A percentile compares a stretch with the other conserved stretches of the same genome.
These are phyloP conservation scores for Eupithecia pulchellata DNA, from an alignment of 2,888 invertebrate genomes.

Conservation along the genomic window DNA sequence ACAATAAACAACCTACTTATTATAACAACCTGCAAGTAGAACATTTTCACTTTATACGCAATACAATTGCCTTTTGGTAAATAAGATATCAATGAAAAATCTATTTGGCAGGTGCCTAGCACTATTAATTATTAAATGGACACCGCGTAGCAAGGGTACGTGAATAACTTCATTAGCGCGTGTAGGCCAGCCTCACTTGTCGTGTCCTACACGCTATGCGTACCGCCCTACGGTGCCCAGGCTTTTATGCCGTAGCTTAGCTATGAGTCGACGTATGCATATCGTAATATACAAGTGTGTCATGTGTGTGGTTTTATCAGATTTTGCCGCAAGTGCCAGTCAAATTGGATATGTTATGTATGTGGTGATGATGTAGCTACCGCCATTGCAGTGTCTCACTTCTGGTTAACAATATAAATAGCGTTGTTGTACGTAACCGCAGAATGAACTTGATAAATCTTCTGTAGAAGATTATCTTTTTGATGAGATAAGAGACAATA, in stretches of 20 bases:
- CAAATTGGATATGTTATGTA: not conserved
- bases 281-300: not conserved
- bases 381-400: not conserved
- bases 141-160: conserved; percentile 27
- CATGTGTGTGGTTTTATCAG: not conserved
- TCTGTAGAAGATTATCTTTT: not conserved
- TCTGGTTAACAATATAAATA: not conserved
- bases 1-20: not conserved
- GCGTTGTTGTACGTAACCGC: not conserved
- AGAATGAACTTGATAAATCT: not conserved
- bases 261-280: not conserved
- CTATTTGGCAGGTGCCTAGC: not conserved
- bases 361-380: not conserved
- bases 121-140: conserved; percentile 28
- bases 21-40: not conserved
- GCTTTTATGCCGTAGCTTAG: conserved; percentile 8
- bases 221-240: conserved; percentile 46
- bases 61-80: not conserved
- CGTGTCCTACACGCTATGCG: conserved; percentile 41
- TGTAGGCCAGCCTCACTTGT: conserved; percentile 37
- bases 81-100: not conserved
- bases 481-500: not conserved
- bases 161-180: conserved; percentile 51
- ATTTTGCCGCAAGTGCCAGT: not conserved
- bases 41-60: not conserved